These are phyloP conservation scores for Ennomos fuscantarius DNA, from an alignment of 2,888 invertebrate species.

Conservation along the genomic window DNA sequence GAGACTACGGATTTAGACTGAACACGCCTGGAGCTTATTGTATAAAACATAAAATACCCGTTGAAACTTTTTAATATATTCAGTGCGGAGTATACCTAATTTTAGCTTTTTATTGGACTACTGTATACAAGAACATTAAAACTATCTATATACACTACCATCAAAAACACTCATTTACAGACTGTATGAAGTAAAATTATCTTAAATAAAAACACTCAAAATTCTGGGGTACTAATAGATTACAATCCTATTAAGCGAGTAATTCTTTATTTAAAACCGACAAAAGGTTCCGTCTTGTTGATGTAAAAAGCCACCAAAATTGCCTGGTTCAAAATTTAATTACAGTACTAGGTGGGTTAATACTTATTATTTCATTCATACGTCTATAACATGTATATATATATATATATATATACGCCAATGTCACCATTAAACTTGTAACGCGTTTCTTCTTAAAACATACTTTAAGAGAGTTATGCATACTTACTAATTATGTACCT, in stretches of 20 bases:
- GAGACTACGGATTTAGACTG: too few relatives aligned
- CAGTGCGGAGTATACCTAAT: too few relatives aligned
- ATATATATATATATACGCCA: background rate
- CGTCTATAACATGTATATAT: too few relatives aligned
- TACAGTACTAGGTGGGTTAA: background rate
- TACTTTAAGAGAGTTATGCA: too few relatives aligned
- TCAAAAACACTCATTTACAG: too few relatives aligned
- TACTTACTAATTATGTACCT: too few relatives aligned
- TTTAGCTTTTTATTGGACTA: background rate
- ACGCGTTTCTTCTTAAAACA: conserved; percentile 1
- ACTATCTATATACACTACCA: background rate
- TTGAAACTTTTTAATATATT: too few relatives aligned
- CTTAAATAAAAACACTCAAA: too few relatives aligned
- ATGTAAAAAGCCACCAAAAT: conserved; percentile 1
- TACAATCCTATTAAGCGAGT: background rate
- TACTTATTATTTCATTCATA: background rate
- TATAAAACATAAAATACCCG: too few relatives aligned
- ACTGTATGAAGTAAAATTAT: too few relatives aligned
- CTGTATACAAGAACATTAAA: background rate
- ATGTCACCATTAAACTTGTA: background rate
- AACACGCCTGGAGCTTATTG: too few relatives aligned
- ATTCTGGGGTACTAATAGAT: too few relatives aligned
- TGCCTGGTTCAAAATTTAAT: background rate
- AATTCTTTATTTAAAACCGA: background rate
- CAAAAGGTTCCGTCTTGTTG: background rate